Percentiles rank a stretch among this genome's conserved stretches.
Evolutionary conservation across 2,888 invertebrate species (phyloP).

Genomic region (Schizotus pectinicornis): DNA sequence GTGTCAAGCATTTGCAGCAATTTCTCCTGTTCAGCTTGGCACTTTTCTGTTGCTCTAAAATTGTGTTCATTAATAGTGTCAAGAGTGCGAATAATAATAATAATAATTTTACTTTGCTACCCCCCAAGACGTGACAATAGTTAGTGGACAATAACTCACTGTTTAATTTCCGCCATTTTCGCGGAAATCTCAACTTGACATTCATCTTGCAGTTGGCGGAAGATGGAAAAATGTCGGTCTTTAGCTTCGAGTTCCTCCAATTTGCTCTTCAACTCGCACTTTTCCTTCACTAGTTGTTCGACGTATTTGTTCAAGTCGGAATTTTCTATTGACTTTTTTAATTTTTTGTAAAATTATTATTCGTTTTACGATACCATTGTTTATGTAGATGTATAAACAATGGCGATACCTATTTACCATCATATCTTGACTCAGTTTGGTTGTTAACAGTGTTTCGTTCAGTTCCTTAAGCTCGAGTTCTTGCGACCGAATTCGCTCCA

Average conservation of each 20-base stretch:
- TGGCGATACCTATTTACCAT: too few relatives aligned
- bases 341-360: too few relatives aligned
- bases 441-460: conserved; percentile 30
- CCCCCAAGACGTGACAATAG: too few relatives aligned
- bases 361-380: too few relatives aligned
- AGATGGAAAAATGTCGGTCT: conserved; percentile 37
- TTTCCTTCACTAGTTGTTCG: conserved; percentile 39
- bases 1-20: background rate
- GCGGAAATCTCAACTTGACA: conserved; percentile 20
- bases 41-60: conserved; percentile 25
- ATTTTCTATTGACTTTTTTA: conserved; percentile 38
- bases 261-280: conserved; percentile 38
- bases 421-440: conserved; percentile 37
- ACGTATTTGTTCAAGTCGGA: conserved; percentile 39
- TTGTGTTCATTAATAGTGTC: too few relatives aligned
- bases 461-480: conserved; percentile 35
- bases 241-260: conserved; percentile 42
- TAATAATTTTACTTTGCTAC: too few relatives aligned
- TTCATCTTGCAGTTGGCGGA: conserved; percentile 38
- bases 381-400: too few relatives aligned
- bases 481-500: conserved; percentile 31
- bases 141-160: conserved; percentile 12
- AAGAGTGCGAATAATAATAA: too few relatives aligned
- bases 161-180: conserved; percentile 6
- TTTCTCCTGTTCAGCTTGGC: conserved; percentile 21